These are phyloP conservation scores for Drosophila sp. DNA, from an alignment of 1,140 invertebrate genomes.

Conservation along the genomic window DNA sequence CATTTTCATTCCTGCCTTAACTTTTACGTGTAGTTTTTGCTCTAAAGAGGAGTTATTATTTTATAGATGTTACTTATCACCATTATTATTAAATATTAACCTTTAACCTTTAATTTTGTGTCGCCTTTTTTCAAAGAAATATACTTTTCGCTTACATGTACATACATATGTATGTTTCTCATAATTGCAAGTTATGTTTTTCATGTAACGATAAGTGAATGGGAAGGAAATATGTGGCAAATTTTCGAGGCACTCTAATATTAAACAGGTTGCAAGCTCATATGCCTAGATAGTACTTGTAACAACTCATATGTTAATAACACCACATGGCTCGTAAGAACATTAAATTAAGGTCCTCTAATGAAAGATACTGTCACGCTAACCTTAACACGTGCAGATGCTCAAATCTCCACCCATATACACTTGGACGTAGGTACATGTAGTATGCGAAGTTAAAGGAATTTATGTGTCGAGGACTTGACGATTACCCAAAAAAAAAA, in stretches of 20 bases:
- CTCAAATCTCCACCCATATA: slow-evolving; percentile 7
- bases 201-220: slow-evolving; percentile 4
- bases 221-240: not conserved
- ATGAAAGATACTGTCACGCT: slow-evolving; percentile 13
- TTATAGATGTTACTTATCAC: too few species aligned
- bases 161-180: too few species aligned
- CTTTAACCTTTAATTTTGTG: too few species aligned
- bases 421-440: not conserved
- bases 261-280: slow-evolving; percentile 12
- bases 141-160: too few species aligned
- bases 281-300: slow-evolving; percentile 4
- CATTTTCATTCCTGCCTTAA: too few species aligned
- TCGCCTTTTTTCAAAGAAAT: too few species aligned
- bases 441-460: slow-evolving; percentile 5
- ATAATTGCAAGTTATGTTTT: slow-evolving; percentile 1
- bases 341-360: slow-evolving; percentile 11
- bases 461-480: slow-evolving; percentile 11
- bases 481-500: not conserved
- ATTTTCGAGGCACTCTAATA: slow-evolving; percentile 12
- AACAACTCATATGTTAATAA: slow-evolving; percentile 9
- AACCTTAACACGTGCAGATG: slow-evolving; percentile 11
- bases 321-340: slow-evolving; percentile 3
- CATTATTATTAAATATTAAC: too few species aligned
- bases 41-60: too few species aligned
- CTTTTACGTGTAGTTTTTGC: too few species aligned